Conservation (phyloP, 2,113 vertebrate species). For the Malurus elegans region DNA sequence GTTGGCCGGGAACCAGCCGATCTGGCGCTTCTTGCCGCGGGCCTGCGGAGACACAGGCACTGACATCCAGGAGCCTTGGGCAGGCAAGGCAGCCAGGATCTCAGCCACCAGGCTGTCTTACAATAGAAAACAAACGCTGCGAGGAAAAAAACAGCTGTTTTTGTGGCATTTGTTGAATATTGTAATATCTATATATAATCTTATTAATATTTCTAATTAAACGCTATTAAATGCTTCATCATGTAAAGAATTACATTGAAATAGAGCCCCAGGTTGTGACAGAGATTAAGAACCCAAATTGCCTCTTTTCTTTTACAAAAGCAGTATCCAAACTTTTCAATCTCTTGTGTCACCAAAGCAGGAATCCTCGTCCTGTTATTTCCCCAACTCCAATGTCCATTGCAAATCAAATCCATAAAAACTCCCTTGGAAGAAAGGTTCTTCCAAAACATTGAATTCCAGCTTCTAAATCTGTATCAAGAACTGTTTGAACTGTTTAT, state of each 20-base stretch:
- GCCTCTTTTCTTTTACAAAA: background rate
- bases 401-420: background rate
- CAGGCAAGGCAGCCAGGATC: background rate
- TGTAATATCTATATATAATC: accelerated
- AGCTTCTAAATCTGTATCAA: background rate
- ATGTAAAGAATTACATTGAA: background rate
- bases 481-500: background rate
- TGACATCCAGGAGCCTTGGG: background rate
- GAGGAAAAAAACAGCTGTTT: background rate
- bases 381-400: background rate
- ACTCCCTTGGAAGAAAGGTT: background rate
- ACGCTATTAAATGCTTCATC: background rate
- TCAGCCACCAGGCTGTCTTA: accelerated
- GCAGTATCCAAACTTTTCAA: background rate
- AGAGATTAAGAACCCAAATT: background rate
- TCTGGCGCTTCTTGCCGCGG: constrained; percentile 95
- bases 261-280: background rate
- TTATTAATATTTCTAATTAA: background rate
- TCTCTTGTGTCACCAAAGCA: background rate
- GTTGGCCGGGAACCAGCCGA: constrained; percentile 98
- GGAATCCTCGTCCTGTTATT: background rate
- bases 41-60: constrained; percentile 73
- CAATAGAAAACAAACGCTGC: background rate
- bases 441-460: background rate
- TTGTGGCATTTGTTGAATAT: background rate